Evolutionary conservation across 2,888 invertebrate species (phyloP).

Genomic region (Cynaeus angustus): DNA sequence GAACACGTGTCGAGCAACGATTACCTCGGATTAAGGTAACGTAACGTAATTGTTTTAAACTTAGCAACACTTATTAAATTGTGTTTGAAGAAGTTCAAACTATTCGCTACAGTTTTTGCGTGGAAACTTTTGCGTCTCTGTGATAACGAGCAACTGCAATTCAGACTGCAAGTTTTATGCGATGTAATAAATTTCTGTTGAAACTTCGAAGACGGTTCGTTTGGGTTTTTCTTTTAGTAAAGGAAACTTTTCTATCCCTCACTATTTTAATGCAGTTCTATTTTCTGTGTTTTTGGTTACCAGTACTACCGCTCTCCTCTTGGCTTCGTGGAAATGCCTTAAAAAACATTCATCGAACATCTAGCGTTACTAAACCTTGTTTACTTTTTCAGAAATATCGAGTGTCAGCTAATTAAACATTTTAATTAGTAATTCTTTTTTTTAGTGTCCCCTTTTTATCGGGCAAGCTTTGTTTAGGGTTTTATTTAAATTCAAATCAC

Average conservation of each 20-base stretch:
- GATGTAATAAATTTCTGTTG: conserved; percentile 21
- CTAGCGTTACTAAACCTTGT: too few species aligned
- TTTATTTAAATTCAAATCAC: conserved; percentile 55
- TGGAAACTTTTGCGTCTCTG: conserved; percentile 11
- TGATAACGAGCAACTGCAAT: conserved; percentile 21
- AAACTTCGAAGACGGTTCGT: conserved; percentile 5
- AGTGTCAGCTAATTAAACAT: conserved; percentile 34
- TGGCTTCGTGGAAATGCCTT: too few species aligned
- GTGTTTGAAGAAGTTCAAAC: conserved; percentile 20
- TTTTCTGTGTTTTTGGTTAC: background rate
- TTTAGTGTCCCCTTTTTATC: conserved; percentile 44
- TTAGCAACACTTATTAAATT: conserved; percentile 14
- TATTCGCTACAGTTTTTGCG: conserved; percentile 12
- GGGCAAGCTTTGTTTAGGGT: conserved; percentile 43
- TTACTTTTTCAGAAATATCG: conserved; percentile 20
- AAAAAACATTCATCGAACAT: too few species aligned
- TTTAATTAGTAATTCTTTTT: conserved; percentile 46
- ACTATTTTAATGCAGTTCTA: background rate
- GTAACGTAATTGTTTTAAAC: conserved; percentile 22
- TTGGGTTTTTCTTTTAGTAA: conserved; percentile 1
- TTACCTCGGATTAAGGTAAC: conserved; percentile 22
- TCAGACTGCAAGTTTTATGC: conserved; percentile 25
- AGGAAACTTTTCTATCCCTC: background rate
- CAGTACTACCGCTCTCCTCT: too few species aligned
- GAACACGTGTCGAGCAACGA: conserved; percentile 29